Evolutionary conservation across 2,797 vertebrate genomes (phyloP).

Genomic region (Threskiornis aethiopicus): DNA sequence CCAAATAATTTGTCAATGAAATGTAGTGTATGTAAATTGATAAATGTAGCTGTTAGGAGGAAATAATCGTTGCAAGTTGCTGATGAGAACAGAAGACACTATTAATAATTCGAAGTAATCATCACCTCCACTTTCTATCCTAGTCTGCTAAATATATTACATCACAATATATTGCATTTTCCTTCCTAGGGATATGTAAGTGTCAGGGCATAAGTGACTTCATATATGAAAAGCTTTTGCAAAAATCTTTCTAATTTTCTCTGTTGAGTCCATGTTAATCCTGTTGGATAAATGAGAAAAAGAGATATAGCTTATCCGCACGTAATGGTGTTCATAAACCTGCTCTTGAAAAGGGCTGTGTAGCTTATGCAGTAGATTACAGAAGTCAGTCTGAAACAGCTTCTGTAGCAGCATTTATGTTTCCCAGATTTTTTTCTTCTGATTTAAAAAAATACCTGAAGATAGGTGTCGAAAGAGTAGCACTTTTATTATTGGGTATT

Average conservation of each 20-base stretch:
- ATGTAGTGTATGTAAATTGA: conserved; percentile 25
- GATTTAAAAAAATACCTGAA: not conserved
- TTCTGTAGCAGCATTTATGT: not conserved
- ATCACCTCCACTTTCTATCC: not conserved
- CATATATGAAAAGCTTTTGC: not conserved
- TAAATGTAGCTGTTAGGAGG: conserved; percentile 11
- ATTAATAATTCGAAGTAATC: conserved; percentile 6
- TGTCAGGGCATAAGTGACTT: not conserved
- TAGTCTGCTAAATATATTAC: not conserved
- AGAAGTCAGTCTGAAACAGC: not conserved
- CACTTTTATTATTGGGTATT: not conserved
- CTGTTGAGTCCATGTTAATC: not conserved
- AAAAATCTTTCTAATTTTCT: not conserved
- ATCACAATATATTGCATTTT: not conserved
- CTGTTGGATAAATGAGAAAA: not conserved
- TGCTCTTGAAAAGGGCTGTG: not conserved
- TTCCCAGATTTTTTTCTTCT: not conserved
- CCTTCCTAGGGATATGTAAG: not conserved
- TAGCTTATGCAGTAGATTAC: not conserved
- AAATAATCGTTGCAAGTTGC: conserved; percentile 17
- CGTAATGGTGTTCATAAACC: not conserved
- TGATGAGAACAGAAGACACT: not conserved
- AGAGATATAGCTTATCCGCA: not conserved
- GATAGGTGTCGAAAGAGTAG: not conserved
- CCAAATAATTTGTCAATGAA: conserved; percentile 40